These are phyloP conservation scores for Thunnus thynnus DNA, from an alignment of 2,113 vertebrate species.

Conservation along the genomic window DNA sequence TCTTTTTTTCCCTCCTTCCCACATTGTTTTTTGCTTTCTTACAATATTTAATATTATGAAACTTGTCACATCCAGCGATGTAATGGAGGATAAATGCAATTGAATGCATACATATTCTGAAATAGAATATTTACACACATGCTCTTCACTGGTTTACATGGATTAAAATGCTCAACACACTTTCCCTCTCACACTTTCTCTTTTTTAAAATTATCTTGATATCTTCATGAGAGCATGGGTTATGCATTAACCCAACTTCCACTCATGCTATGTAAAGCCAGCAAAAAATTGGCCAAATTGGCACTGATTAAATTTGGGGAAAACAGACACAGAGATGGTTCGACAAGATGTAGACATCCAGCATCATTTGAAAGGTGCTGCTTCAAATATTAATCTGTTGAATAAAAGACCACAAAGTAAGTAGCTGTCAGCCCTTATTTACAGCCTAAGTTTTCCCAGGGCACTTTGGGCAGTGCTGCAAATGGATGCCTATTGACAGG, in stretches of 20 bases:
- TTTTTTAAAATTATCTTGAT: background rate
- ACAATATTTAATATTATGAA: background rate
- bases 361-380: background rate
- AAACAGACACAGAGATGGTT: slow-evolving; percentile 3
- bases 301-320: background rate
- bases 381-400: background rate
- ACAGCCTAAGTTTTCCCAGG: background rate
- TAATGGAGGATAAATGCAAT: background rate
- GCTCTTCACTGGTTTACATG: background rate
- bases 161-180: background rate
- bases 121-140: background rate
- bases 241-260: background rate
- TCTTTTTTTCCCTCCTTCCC: background rate
- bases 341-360: background rate
- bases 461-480: slow-evolving; percentile 19
- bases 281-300: too few relatives aligned
- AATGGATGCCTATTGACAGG: slow-evolving; percentile 37
- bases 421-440: slow-evolving; percentile 13
- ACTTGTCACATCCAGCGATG: background rate
- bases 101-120: background rate
- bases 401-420: slow-evolving; percentile 32
- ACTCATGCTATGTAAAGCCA: too few relatives aligned
- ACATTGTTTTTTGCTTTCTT: background rate
- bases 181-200: background rate
- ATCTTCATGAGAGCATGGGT: too few relatives aligned